Evolutionary conservation across 2,113 vertebrate genomes (phyloP), one percentile per base, ranked within the genome.

Genomic region (Euleptes europaea): DNA sequence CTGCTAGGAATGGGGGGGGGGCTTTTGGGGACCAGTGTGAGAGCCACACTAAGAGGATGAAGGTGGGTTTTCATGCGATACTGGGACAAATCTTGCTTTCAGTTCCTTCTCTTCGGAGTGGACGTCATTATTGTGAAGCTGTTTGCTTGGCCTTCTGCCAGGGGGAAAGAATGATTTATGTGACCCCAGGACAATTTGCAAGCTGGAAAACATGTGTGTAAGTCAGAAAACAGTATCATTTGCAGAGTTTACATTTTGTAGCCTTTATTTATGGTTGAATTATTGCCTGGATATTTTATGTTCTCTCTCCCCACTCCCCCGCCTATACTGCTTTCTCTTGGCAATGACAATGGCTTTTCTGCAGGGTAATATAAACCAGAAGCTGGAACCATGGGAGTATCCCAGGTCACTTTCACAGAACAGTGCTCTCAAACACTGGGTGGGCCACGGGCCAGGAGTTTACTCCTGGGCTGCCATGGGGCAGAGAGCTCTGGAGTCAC

Each of bases 361-460:
- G 47, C 82, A 65, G 60, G 60, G 0, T 35, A 80, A 71, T 44
- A 49, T 44, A 85, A 89, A 70, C 0, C 40, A 79, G 81, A 84
- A 82, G 71, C 71, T 1, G 0, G 3, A 75, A 31, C 85, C 81
- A 28, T 6, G 79, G 21, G 65, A 13, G 1, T 40, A 63, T 71
- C 87, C 70, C 86, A 63, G 92, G 89, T 88, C 84, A 85, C 78
- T 84, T 69, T 91, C 86, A 92, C 81, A 88, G 86, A 15, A 82
- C 63, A 2, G 71, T 85, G 89, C 70, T 84, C 88, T 87, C 0
- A 67, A 82, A 82, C 84, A 85, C 66, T 71, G 69, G 88, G 38
- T 81, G 82, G 87, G 67, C 67, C 0, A 2, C 78, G n/a, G 78
- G 84, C 82, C 82, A 85, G 83, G n/a, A 17, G 1, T 0, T n/a